Evolutionary conservation across 2,113 vertebrate species (phyloP).

Genomic region (Amblyornis subalaris): DNA sequence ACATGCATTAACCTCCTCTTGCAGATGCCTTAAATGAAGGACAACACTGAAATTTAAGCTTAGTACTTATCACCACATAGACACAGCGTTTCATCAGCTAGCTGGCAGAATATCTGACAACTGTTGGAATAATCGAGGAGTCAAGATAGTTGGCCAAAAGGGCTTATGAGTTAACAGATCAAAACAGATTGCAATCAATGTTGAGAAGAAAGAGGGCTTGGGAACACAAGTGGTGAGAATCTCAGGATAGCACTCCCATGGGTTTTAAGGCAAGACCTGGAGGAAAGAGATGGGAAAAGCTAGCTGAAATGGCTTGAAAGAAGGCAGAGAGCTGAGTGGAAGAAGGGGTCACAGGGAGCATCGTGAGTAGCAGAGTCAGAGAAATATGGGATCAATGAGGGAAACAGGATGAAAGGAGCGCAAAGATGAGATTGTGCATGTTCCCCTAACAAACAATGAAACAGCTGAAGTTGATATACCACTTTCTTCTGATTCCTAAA

Average conservation of each 20-base stretch:
- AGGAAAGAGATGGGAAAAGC: not conserved
- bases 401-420: not conserved
- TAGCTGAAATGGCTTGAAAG: not conserved
- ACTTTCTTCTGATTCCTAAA: not conserved
- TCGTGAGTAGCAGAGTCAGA: not conserved
- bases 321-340: not conserved
- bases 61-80: not conserved
- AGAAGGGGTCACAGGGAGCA: not conserved
- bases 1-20: not conserved
- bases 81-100: not conserved
- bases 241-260: not conserved
- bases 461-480: not conserved
- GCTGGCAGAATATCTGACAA: not conserved
- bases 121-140: not conserved
- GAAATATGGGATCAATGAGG: not conserved
- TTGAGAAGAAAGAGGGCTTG: slow-evolving; percentile 5
- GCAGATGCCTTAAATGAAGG: not conserved
- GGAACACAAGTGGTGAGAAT: not conserved
- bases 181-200: slow-evolving; percentile 14
- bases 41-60: not conserved
- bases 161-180: not conserved
- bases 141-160: not conserved
- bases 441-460: not conserved
- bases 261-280: not conserved
- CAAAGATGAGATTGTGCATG: not conserved